Conservation (phyloP, 1,140 invertebrate genomes). For the Musca domestica region DNA sequence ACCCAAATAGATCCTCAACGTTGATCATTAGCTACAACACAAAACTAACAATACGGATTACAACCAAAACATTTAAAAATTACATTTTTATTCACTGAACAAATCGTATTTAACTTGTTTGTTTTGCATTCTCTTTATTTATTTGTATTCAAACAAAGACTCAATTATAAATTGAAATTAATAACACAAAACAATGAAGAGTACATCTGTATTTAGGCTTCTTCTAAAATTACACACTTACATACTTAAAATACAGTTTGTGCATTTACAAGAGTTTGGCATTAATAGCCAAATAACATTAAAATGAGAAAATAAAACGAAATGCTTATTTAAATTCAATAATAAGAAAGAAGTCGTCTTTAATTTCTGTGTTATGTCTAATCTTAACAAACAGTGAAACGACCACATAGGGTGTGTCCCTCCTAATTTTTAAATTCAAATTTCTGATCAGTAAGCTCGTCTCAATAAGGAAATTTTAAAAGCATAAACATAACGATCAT, state of each 20-base stretch:
- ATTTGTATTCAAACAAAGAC: no score
- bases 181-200: constrained; percentile 22
- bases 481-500: no score
- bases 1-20: constrained; percentile 35
- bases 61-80: background rate
- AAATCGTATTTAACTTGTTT: no score
- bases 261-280: constrained; percentile 20
- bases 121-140: no score
- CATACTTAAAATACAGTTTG: constrained; percentile 27
- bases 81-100: no score
- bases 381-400: no score
- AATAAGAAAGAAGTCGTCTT: no score
- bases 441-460: no score
- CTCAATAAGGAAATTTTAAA: no score
- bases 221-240: constrained; percentile 15
- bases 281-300: background rate
- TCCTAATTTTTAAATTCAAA: no score
- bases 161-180: background rate
- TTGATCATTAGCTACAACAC: constrained; percentile 31
- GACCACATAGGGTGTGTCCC: no score
- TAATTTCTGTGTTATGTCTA: no score
- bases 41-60: constrained; percentile 14
- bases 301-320: background rate
- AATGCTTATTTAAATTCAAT: constrained; percentile 12
- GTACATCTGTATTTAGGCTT: constrained; percentile 24